These are phyloP conservation scores for Oncorhynchus gorbuscha DNA, from an alignment of 2,113 vertebrate genomes.

Conservation along the genomic window DNA sequence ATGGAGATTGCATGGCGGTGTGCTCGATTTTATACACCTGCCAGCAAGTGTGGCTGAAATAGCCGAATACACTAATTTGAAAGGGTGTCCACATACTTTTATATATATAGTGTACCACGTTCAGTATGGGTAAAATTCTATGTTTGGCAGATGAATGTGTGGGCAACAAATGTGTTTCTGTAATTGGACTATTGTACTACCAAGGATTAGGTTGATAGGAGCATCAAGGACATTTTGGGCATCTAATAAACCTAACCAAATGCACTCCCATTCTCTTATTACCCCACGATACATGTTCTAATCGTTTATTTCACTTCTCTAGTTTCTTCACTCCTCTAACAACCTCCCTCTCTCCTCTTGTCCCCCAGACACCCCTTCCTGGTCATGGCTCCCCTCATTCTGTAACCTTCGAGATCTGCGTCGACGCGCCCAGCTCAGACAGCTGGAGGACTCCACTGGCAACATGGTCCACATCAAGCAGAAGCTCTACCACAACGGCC, in stretches of 20 bases:
- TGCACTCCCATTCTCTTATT: not conserved
- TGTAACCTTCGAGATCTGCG: constrained; percentile 93
- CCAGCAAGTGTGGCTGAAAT: too few species aligned
- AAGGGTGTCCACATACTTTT: too few species aligned
- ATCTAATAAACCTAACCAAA: not conserved
- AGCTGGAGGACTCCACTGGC: constrained; percentile 89
- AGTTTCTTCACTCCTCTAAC: not conserved
- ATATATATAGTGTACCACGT: too few species aligned
- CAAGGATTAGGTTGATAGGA: too few species aligned
- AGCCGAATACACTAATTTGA: too few species aligned
- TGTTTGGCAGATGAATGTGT: too few species aligned
- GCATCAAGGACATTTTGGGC: too few species aligned
- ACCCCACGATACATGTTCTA: not conserved
- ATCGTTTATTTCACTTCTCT: not conserved
- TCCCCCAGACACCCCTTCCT: constrained; percentile 88
- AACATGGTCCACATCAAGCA: constrained; percentile 99
- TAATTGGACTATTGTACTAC: too few species aligned
- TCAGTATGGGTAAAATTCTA: too few species aligned
- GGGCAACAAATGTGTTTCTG: too few species aligned
- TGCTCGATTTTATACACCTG: too few species aligned
- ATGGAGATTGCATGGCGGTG: too few species aligned
- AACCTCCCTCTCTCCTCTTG: constrained; percentile 11
- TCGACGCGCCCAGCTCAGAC: constrained; percentile 88
- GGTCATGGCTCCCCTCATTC: constrained; percentile 95
- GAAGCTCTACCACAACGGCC: constrained; percentile 98